Percentiles rank a stretch among this genome's conserved stretches.
phyloP scores from a whole-genome alignment of 2,113 vertebrate genomes.

The Todiramphus chloris region DNA sequence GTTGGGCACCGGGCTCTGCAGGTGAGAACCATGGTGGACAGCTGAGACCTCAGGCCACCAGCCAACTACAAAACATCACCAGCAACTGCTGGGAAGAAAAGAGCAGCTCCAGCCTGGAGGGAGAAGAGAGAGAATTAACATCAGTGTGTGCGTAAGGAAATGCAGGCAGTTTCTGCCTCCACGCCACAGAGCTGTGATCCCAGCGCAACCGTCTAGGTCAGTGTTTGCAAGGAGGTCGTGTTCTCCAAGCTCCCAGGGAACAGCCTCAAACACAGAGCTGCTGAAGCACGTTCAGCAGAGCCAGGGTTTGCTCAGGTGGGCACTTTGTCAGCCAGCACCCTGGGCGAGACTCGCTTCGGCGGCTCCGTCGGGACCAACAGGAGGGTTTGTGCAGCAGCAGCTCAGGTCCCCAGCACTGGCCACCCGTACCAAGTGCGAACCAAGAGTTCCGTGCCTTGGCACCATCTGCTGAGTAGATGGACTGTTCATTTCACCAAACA shows the following conservation, averaged over 20 bases:
- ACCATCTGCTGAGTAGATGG: background rate
- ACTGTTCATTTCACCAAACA: background rate
- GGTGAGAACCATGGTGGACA: background rate
- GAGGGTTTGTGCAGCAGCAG: background rate
- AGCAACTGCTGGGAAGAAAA: background rate
- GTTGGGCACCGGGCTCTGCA: background rate
- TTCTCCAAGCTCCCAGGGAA: background rate
- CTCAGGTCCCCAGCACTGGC: background rate
- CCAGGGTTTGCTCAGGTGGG: background rate
- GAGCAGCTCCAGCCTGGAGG: background rate
- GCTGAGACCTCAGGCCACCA: background rate
- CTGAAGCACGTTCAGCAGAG: background rate
- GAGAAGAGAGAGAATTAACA: background rate
- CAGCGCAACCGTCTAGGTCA: background rate
- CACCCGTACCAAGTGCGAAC: rapidly evolving
- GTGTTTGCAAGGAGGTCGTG: background rate
- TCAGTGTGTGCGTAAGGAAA: background rate
- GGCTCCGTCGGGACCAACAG: background rate
- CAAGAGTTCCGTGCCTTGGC: background rate
- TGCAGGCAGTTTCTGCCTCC: background rate
- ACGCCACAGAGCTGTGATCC: background rate
- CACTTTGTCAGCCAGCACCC: background rate
- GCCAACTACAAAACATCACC: background rate
- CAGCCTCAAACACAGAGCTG: background rate
- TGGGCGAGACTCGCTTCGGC: background rate